Evolutionary conservation across 2,113 vertebrate genomes (phyloP).

Genomic region (Equus przewalskii): DNA sequence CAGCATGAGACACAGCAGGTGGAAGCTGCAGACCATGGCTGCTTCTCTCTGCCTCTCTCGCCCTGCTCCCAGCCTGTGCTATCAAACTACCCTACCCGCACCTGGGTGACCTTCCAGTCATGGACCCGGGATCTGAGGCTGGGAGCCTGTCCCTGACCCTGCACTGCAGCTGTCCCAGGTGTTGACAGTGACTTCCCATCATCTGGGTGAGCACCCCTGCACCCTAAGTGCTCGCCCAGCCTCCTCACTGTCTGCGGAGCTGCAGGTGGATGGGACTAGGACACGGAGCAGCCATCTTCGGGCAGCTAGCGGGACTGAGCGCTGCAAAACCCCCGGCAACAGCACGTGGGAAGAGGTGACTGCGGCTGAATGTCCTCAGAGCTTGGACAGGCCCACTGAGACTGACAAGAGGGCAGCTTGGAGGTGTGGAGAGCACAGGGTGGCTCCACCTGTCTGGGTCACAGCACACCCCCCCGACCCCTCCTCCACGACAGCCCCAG

Average conservation of each 20-base stretch:
- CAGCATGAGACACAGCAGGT: background rate
- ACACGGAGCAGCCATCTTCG: background rate
- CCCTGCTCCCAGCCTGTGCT: background rate
- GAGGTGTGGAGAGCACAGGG: background rate
- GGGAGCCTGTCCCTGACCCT: background rate
- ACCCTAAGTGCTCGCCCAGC: background rate
- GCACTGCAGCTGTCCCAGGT: background rate
- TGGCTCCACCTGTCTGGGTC: background rate
- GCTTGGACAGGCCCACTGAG: background rate
- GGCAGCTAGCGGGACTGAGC: background rate
- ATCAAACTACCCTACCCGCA: background rate
- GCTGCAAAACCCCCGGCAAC: background rate
- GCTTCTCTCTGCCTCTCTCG: too few species aligned
- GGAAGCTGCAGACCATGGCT: background rate
- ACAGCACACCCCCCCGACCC: too few species aligned
- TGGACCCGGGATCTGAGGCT: background rate
- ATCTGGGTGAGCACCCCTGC: background rate
- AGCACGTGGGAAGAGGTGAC: too few species aligned
- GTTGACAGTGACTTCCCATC: background rate
- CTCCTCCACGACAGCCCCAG: too few species aligned
- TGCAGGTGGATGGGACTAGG: background rate
- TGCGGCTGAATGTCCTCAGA: background rate
- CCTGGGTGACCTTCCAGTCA: background rate
- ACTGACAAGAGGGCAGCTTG: background rate
- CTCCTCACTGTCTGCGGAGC: background rate